These are phyloP conservation scores for Cataglyphis rosenhaueri DNA, from an alignment of 2,888 invertebrate species.

Conservation along the genomic window DNA sequence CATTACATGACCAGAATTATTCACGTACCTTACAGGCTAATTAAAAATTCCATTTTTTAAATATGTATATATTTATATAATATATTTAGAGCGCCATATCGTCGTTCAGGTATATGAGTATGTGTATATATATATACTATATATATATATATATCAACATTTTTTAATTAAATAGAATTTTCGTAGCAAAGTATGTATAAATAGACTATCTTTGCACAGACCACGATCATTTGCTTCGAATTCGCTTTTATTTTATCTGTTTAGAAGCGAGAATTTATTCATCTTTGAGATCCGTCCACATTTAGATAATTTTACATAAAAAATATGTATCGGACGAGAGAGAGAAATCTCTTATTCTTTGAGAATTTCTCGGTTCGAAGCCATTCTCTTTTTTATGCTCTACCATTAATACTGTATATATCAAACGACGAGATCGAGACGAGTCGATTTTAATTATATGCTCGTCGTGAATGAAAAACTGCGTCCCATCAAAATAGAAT, in stretches of 20 bases:
- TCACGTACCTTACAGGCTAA: conserved; percentile 81
- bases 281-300: conserved; percentile 72
- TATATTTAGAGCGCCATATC: conserved; percentile 78
- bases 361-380: conserved; percentile 68
- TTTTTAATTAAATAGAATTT: conserved; percentile 82
- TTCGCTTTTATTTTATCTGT: conserved; percentile 60
- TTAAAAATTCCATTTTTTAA: conserved; percentile 77
- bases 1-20: conserved; percentile 83
- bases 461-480: conserved; percentile 66
- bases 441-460: conserved; percentile 20
- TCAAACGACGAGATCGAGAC: conserved; percentile 43
- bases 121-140: conserved; percentile 49
- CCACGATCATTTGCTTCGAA: conserved; percentile 69
- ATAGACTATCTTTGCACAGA: conserved; percentile 80
- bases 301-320: conserved; percentile 72
- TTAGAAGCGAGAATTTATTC: conserved; percentile 61
- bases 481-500: conserved; percentile 71
- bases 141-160: conserved; percentile 78
- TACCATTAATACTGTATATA: conserved; percentile 76
- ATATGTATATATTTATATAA: conserved; percentile 72
- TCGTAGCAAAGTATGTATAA: conserved; percentile 82
- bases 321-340: conserved; percentile 69
- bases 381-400: conserved; percentile 62
- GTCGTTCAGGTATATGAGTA: conserved; percentile 71
- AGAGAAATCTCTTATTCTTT: conserved; percentile 65